A percentile compares a stretch with the other conserved stretches of the same genome.
These are phyloP conservation scores for Oxyruncus cristatus DNA, from an alignment of 2,113 vertebrate species.

Conservation along the genomic window DNA sequence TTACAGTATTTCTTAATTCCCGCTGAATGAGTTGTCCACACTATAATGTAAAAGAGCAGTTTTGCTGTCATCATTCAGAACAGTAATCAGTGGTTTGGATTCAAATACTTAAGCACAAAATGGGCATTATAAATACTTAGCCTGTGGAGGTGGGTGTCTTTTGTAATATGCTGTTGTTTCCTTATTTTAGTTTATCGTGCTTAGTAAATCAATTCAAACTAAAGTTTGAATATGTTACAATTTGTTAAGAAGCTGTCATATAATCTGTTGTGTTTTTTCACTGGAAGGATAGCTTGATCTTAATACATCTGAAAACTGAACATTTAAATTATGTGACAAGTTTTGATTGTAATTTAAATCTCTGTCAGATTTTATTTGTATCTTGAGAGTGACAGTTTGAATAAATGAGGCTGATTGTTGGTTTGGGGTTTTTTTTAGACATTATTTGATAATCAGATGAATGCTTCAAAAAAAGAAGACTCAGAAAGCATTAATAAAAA, in stretches of 20 bases:
- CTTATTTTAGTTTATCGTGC: neutral
- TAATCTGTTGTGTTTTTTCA: neutral
- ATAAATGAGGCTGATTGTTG: neutral
- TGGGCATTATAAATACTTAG: neutral
- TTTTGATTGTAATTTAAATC: neutral
- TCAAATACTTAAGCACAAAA: neutral
- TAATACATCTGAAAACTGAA: neutral
- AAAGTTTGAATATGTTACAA: neutral
- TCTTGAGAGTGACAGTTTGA: neutral
- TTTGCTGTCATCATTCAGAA: neutral
- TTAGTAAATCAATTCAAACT: neutral
- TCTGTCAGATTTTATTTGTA: neutral
- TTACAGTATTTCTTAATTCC: neutral
- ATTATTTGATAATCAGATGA: constrained; percentile 87
- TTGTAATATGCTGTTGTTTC: neutral
- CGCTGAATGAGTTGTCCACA: neutral
- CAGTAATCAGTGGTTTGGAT: neutral
- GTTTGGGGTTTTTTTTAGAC: constrained; percentile 68
- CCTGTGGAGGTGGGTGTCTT: neutral
- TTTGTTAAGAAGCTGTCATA: neutral
- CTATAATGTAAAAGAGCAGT: neutral
- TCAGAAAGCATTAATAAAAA: constrained; percentile 84
- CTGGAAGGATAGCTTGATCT: neutral
- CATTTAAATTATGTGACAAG: neutral
- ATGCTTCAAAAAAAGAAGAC: constrained; percentile 86